These are phyloP conservation scores for Antennarius maculatus DNA, from an alignment of 2,797 vertebrate species.

Conservation along the genomic window DNA sequence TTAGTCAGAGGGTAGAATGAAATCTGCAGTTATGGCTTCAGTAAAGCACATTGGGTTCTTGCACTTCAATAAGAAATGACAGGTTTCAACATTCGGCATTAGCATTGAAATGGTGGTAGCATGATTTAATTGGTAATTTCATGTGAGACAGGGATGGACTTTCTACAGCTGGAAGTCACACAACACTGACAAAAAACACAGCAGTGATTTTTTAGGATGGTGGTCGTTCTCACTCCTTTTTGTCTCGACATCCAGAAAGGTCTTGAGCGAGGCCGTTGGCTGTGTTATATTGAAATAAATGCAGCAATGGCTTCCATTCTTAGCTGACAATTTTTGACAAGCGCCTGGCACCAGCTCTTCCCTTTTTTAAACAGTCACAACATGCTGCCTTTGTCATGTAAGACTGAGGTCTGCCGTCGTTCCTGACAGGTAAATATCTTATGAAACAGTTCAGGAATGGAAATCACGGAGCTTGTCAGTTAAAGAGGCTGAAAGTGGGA, in stretches of 20 bases:
- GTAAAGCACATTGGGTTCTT: not conserved
- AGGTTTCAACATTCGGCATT: not conserved
- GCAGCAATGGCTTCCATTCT: conserved; percentile 70
- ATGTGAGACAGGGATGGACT: not conserved
- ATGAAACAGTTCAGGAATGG: conserved; percentile 64
- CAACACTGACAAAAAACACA: conserved; percentile 46
- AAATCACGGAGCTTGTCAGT: conserved; percentile 70
- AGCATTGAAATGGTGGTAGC: not conserved
- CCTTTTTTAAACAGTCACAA: conserved; percentile 75
- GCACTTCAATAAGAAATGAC: not conserved
- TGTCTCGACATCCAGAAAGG: conserved; percentile 44
- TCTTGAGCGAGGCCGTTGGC: conserved; percentile 62
- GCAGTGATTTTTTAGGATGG: conserved; percentile 26
- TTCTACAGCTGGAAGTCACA: conserved; percentile 4
- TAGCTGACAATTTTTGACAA: conserved; percentile 79
- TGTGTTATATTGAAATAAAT: conserved; percentile 74
- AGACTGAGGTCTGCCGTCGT: conserved; percentile 72
- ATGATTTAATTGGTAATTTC: conserved; percentile 30
- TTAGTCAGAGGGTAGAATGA: conserved; percentile 16
- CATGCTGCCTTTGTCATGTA: conserved; percentile 78
- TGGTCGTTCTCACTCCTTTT: conserved; percentile 71
- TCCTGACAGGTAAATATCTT: conserved; percentile 79
- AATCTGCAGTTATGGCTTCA: conserved; percentile 7
- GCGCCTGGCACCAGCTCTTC: conserved; percentile 74
- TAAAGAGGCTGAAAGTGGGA: conserved; percentile 56